A percentile compares a stretch with the other conserved stretches of the same genome.
Conservation (phyloP, 2,888 invertebrate genomes). For the Caenorhabditis virilis region DNA sequence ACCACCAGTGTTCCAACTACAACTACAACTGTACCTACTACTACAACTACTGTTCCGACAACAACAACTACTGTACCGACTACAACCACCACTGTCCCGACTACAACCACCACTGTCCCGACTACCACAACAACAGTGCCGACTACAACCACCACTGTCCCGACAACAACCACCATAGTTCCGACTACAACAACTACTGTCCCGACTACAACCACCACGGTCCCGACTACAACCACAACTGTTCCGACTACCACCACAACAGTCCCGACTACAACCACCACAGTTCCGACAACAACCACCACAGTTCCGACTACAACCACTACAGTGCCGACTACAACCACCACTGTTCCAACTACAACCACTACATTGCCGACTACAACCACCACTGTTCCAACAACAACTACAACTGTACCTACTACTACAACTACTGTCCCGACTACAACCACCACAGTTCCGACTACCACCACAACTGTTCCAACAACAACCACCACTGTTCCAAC, state of each 20-base stretch:
- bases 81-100: neutral
- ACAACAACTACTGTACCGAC: neutral
- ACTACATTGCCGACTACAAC: conserved; percentile 5
- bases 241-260: conserved; percentile 7
- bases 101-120: neutral
- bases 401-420: conserved; percentile 3
- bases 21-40: neutral
- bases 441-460: neutral
- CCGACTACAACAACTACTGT: neutral
- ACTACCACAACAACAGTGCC: neutral
- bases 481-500: neutral
- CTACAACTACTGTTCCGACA: neutral
- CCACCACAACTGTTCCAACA: neutral
- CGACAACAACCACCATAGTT: neutral
- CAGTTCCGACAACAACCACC: conserved; percentile 9
- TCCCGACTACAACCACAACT: conserved; percentile 8
- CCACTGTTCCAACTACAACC: conserved; percentile 3
- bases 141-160: neutral
- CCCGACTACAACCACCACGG: neutral
- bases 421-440: conserved; percentile 2
- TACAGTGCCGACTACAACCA: conserved; percentile 5
- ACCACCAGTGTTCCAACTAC: neutral
- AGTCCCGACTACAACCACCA: conserved; percentile 9
- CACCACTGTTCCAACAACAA: conserved; percentile 5
- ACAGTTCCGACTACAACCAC: conserved; percentile 4